These are phyloP conservation scores for Lypha dubia DNA, from an alignment of 2,888 invertebrate genomes.

Conservation along the genomic window DNA sequence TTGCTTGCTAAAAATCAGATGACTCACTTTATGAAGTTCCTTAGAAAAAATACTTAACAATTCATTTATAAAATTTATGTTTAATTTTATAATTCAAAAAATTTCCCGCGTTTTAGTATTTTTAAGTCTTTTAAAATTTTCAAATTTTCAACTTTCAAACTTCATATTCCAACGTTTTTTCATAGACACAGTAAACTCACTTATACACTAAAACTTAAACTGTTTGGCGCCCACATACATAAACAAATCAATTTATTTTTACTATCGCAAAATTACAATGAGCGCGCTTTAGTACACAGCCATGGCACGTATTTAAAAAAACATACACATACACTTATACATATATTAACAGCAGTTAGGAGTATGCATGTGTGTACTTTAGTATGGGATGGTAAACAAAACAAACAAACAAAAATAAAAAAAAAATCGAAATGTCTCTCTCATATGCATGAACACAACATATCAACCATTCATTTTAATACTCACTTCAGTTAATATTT, in stretches of 20 bases:
- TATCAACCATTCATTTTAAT: not conserved
- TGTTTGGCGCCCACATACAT: constrained; percentile 26
- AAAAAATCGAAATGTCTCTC: constrained; percentile 1
- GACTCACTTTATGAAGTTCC: too few relatives aligned
- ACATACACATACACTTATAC: constrained; percentile 6
- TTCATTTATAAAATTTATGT: too few relatives aligned
- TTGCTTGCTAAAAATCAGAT: too few relatives aligned
- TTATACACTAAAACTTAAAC: not conserved
- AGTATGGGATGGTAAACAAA: constrained; percentile 20
- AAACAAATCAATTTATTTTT: constrained; percentile 15
- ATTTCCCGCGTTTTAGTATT: constrained; percentile 73
- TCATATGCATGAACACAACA: not conserved
- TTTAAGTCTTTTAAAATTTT: constrained; percentile 26
- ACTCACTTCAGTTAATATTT: constrained; percentile 46
- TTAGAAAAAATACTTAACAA: too few relatives aligned
- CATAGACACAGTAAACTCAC: not conserved
- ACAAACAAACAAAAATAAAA: constrained; percentile 24
- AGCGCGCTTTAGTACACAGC: not conserved
- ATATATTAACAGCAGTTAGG: not conserved
- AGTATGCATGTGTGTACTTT: not conserved
- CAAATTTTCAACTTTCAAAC: not conserved
- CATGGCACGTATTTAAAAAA: not conserved
- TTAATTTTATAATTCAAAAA: not conserved
- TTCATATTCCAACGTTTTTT: not conserved
- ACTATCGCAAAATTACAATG: constrained; percentile 6